Evolutionary conservation across 2,113 vertebrate genomes (phyloP).

Genomic region (Sturnira hondurensis): DNA sequence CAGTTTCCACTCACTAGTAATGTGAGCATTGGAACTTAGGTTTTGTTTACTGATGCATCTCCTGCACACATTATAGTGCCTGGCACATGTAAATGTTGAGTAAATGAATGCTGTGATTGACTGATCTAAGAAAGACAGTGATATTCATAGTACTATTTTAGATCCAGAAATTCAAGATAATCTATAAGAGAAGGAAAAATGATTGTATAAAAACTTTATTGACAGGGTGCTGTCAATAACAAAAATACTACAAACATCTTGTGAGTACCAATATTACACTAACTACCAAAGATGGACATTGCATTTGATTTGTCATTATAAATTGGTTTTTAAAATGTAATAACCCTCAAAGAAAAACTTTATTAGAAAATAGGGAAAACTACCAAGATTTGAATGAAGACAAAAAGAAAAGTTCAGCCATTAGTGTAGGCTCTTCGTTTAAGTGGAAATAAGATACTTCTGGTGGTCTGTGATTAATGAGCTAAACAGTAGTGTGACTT

Average conservation of each 20-base stretch:
- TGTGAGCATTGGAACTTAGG: not conserved
- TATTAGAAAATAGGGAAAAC: not conserved
- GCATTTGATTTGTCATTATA: not conserved
- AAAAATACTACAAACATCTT: not conserved
- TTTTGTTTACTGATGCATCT: not conserved
- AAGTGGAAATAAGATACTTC: not conserved
- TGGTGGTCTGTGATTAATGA: not conserved
- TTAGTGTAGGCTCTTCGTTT: not conserved
- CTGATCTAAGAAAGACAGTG: not conserved
- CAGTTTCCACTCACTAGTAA: not conserved
- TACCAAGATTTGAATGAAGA: slow-evolving; percentile 36
- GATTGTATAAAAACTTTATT: not conserved
- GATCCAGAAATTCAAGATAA: not conserved
- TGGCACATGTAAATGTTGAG: not conserved
- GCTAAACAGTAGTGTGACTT: not conserved
- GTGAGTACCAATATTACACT: not conserved
- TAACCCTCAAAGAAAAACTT: not conserved
- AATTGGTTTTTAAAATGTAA: not conserved
- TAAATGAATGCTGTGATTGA: not conserved
- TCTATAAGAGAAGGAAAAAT: not conserved
- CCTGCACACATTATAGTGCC: not conserved
- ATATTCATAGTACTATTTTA: not conserved
- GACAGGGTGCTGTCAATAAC: not conserved
- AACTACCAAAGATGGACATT: not conserved
- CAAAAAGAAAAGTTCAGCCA: not conserved